Percentiles rank a stretch among this genome's conserved stretches.
Evolutionary conservation across 37 sponge, comb jelly and placozoan species (phyloP).

Genomic region (Chondrosia reniformis): DNA sequence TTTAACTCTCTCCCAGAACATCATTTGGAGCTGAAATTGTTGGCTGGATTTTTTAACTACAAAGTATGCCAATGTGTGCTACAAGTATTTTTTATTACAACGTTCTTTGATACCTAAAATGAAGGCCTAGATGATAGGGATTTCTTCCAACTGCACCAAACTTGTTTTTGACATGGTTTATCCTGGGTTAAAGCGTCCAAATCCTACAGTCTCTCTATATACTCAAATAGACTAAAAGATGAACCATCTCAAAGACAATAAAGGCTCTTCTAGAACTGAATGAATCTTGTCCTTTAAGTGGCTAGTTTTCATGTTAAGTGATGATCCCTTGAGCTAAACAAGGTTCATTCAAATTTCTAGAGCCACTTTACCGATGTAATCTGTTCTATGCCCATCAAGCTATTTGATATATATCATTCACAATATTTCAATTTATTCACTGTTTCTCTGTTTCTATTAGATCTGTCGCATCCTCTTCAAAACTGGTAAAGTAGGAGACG

Average conservation of each 20-base stretch:
- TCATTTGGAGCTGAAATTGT: constrained; percentile 78
- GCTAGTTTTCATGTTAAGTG: no score
- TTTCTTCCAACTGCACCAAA: no score
- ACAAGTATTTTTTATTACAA: not conserved
- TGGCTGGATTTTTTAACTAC: constrained; percentile 85
- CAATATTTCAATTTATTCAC: not conserved
- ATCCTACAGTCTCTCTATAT: no score
- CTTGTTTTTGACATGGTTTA: no score
- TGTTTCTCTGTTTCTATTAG: constrained; percentile 22
- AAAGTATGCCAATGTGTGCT: constrained; percentile 38
- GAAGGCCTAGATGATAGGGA: not conserved
- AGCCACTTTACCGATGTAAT: no score
- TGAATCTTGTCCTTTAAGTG: no score
- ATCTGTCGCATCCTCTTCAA: constrained; percentile 85
- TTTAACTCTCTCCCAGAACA: constrained; percentile 16
- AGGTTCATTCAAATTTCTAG: no score
- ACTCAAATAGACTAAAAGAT: no score
- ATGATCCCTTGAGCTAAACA: no score
- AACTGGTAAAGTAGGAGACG: constrained; percentile 52
- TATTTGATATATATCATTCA: not conserved
- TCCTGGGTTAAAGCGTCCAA: not conserved
- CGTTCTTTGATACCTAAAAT: not conserved
- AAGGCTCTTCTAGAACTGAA: no score
- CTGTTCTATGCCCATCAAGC: no score
- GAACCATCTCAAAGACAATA: no score